phyloP scores from a whole-genome alignment of 1,140 invertebrate species.

The Antheraea pernyi region DNA sequence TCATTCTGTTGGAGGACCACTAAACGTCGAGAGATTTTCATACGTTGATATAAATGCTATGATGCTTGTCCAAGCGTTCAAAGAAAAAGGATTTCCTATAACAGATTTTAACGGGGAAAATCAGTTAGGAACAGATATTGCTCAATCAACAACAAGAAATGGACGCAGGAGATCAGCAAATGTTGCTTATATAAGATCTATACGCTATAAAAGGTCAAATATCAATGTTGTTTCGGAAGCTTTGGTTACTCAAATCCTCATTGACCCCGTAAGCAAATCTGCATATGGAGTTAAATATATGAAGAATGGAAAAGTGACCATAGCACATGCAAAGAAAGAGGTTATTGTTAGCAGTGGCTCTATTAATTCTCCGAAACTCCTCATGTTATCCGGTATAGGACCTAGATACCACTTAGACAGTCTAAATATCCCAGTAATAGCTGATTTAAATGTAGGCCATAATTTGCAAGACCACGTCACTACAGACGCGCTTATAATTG shows the following conservation, averaged over 20 bases:
- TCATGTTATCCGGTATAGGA: constrained; percentile 89
- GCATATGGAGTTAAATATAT: constrained; percentile 86
- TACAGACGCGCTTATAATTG: constrained; percentile 78
- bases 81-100: constrained; percentile 80
- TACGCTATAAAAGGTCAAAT: constrained; percentile 84
- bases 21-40: constrained; percentile 82
- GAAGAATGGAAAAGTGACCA: constrained; percentile 58
- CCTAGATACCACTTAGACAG: constrained; percentile 81
- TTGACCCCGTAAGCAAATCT: constrained; percentile 84
- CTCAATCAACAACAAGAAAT: constrained; percentile 80
- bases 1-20: constrained; percentile 74
- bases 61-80: constrained; percentile 80
- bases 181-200: constrained; percentile 86
- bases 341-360: constrained; percentile 86
- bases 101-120: constrained; percentile 53
- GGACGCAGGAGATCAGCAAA: constrained; percentile 87
- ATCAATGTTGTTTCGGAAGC: constrained; percentile 85
- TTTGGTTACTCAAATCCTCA: constrained; percentile 85
- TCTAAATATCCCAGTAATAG: constrained; percentile 81
- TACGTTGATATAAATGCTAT: constrained; percentile 81
- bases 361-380: constrained; percentile 87
- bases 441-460: constrained; percentile 84
- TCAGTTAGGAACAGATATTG: constrained; percentile 3
- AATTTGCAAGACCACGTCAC: constrained; percentile 91
- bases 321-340: constrained; percentile 82